Evolutionary conservation across 2,888 invertebrate genomes (phyloP).

Genomic region (Scelioninae gen. 2): DNA sequence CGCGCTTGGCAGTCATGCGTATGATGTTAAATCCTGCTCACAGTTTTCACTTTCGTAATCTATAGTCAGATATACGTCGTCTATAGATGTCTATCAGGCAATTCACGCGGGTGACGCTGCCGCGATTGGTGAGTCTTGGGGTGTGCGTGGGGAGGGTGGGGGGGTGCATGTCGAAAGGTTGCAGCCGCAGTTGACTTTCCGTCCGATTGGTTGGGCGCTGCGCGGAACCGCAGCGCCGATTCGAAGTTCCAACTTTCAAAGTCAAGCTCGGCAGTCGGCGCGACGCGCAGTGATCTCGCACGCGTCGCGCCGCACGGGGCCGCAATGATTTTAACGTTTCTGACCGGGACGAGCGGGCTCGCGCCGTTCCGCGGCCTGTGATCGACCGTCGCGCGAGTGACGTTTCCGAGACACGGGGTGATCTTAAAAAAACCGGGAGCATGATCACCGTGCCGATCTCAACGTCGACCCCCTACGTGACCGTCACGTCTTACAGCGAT

Average conservation of each 20-base stretch:
- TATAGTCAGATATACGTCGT: too few species aligned
- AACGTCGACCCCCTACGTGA: constrained; percentile 71
- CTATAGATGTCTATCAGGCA: too few species aligned
- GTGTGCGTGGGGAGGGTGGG: too few species aligned
- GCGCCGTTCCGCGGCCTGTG: too few species aligned
- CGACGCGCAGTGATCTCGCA: constrained; percentile 43
- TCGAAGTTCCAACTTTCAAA: constrained; percentile 39
- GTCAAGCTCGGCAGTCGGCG: constrained; percentile 36
- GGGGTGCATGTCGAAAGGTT: too few species aligned
- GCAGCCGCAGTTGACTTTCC: constrained; percentile 5
- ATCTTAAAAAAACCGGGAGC: too few species aligned
- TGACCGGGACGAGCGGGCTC: neutral
- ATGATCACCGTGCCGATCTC: constrained; percentile 73
- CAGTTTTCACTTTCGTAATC: too few species aligned
- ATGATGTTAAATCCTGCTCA: too few species aligned
- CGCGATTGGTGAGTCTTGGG: too few species aligned
- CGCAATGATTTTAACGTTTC: neutral
- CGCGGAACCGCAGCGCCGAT: neutral
- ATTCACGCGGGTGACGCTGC: too few species aligned
- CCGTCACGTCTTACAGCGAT: constrained; percentile 72
- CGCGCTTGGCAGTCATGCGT: too few species aligned
- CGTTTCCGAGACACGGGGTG: too few species aligned
- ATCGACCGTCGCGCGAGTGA: neutral
- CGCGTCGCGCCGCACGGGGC: constrained; percentile 37
- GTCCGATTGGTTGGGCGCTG: constrained; percentile 3